Evolutionary conservation across 2,797 vertebrate genomes (phyloP), one percentile per base, ranked within the genome.

Genomic region (Characodon lateralis): DNA sequence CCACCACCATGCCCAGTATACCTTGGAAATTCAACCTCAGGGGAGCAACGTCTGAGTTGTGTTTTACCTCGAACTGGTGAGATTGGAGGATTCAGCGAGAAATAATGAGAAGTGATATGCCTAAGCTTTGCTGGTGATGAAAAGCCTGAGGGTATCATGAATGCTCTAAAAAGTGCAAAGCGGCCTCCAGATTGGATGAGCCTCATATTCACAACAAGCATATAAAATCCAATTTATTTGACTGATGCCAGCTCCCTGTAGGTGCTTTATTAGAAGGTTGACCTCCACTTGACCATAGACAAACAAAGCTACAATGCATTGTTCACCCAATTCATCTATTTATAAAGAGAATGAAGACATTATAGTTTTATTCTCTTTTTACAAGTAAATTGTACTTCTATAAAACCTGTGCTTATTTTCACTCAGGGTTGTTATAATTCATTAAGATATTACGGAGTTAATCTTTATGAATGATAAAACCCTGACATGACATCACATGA

Each of bases 81-180:
- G 90, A 93, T 92, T 94, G 91, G 89, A 91, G 94, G 93, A 94
- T 94, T 94, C 92, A 89, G 87, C 79, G 78, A 82, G 83, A 90
- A 89, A 92, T 94, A 95, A 95, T 94, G 92, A 93, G 92, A 92
- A 93, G 90, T 94, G 92, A 95, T 94, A 90, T 87, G 87, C 87
- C 89, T 85, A 87, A 85, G 91, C 84, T 87, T 91, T 85, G 86
- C 90, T 61, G 76, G 78, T 83, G 90, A 94, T 93, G 90, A 93
- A 94, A 93, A 90, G 91, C 94, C 93, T 90, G 80, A 79, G 92
- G 95, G 91, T 86, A 90, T 90, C 87, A 81, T 89, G 91, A 91
- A 90, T 70, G 84, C 86, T 89, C 84, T 90, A 89, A 93, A 95
- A 93, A 89, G 82, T 86, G 87, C 83, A 73, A 88, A 78, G 73